Base-by-base conservation (phyloP, 2,797 vertebrate genomes). In the Aulostomus chinensis region DNA sequence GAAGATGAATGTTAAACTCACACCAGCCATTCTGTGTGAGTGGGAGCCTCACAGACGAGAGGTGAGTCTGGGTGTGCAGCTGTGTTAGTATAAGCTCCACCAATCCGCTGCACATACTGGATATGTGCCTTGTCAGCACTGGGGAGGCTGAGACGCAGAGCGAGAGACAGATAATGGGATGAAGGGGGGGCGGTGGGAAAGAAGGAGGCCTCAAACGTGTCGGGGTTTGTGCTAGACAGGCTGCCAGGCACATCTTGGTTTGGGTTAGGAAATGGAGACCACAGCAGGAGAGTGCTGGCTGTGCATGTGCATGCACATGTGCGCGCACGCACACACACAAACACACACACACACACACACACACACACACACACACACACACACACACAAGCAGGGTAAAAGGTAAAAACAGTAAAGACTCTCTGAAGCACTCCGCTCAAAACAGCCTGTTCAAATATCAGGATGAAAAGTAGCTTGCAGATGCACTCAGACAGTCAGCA, bases 21-120 rank as follows among this genome's bases (percentile, higher is more conserved):
- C 49, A 61, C 15, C 17, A 38, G 15, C 38, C 41, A 17, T 30
- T 37, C 29, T 24, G 67, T 33, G 8, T 12, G 43, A 8, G 31
- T 67, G 41, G 61, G 47, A 33, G 38, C 14, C 47, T 43, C 39
- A 55, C 11, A 77, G 56, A 50, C 46, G n/a, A 36, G 76, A 73
- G 71, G 64, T 77, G 62, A 68, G 70, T 46, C 45, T 29, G 61
- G 45, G 57, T 37, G 46, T 66, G 60, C 80, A 80, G 81, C 78
- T 86, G 84, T 84, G 85, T 86, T 85, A 76, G 80, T 78, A 71
- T 64, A 83, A 85, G 73, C 69, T 60, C 51, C 67, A 75, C 58
- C 54, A 57, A 40, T 46, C 28, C 13, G 22, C 32, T 41, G 26
- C 38, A 51, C 67, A 42, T 31, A n/a, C 35, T 12, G 52, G 55